These are phyloP conservation scores for Harpagoxenus sublaevis DNA, from an alignment of 2,888 invertebrate genomes.

Conservation along the genomic window DNA sequence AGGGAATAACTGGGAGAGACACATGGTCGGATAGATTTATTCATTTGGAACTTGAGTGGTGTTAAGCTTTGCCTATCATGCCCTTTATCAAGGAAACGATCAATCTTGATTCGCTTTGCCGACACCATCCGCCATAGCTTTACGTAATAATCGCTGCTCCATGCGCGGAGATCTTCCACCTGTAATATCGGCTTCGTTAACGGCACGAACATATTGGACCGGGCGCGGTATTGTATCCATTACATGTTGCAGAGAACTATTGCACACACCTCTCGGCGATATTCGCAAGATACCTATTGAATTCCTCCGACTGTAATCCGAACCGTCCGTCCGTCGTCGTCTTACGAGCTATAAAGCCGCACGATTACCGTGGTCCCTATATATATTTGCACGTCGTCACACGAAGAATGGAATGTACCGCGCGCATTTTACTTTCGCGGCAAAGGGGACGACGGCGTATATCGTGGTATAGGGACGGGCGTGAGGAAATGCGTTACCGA, in stretches of 20 bases:
- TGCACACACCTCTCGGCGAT: slow-evolving; percentile 17
- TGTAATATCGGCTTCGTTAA: slow-evolving; percentile 41
- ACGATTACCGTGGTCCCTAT: slow-evolving; percentile 23
- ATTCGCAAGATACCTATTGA: slow-evolving; percentile 23
- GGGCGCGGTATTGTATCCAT: neutral
- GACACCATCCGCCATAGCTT: neutral
- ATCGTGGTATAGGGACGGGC: slow-evolving; percentile 1
- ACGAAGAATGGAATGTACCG: slow-evolving; percentile 31
- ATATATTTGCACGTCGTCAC: slow-evolving; percentile 22
- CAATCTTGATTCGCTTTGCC: slow-evolving; percentile 14
- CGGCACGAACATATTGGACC: slow-evolving; percentile 7
- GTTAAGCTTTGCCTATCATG: slow-evolving; percentile 24
- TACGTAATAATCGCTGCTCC: slow-evolving; percentile 26
- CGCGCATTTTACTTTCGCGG: slow-evolving; percentile 25
- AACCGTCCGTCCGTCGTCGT: neutral
- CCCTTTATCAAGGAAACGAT: slow-evolving; percentile 22
- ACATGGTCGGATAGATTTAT: slow-evolving; percentile 8
- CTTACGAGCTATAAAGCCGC: slow-evolving; percentile 43
- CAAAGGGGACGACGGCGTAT: slow-evolving; percentile 7
- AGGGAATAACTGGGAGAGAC: slow-evolving; percentile 11
- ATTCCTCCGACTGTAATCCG: slow-evolving; percentile 31
- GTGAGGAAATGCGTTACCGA: slow-evolving; percentile 44
- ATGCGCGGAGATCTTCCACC: neutral
- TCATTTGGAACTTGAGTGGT: slow-evolving; percentile 10
- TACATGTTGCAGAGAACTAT: slow-evolving; percentile 1